Evolutionary conservation across 2,113 vertebrate genomes (phyloP), one percentile per base, ranked within the genome.

Genomic region (Agapornis roseicollis): DNA sequence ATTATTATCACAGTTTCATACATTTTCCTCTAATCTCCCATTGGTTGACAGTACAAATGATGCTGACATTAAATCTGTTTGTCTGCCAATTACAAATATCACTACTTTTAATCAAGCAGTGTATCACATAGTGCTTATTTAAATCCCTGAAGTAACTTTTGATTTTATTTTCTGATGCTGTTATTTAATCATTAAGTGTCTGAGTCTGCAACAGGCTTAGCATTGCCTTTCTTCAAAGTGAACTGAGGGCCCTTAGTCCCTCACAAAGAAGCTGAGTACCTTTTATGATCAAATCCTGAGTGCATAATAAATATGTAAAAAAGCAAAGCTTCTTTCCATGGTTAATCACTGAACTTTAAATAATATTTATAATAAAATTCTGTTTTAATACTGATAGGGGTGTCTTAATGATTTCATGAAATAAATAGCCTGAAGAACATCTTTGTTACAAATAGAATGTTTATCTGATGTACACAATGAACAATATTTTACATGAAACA

Each of bases 301-400:
- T 91, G 49, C 33, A 65, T 90, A 73, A 91, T 90, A 93, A 95
- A 74, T 84, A 93, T 80, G 68, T 42, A 80, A 93, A 94, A 90
- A 81, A 94, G 46, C 7, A 93, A 89, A 88, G 80, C 78, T 84
- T 86, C 66, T 70, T 88, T 91, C 76, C 49, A 79, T 58, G 37
- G 33, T 39, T 90, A 92, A 93, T 87, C 93, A 86, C 63, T 94
- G 80, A 90, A 93, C 74, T 95, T 94, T 90, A 85, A 94, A 93
- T 74, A 84, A 92, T 81, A 94, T 87, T 93, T 92, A 58, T 52
- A 83, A 70, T 77, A 83, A 64, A 80, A 76, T 72, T 85, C 19
- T 63, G 25, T 6, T 85, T 79, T 71, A 94, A 68, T 82, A 76
- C 24, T 77, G 39, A 44, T 53, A 66, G 13, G 22, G 6, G 2